Percentiles rank a stretch among this genome's conserved stretches.
phyloP scores from a whole-genome alignment of 2,888 invertebrate genomes.

The Agrilus cyanescens region DNA sequence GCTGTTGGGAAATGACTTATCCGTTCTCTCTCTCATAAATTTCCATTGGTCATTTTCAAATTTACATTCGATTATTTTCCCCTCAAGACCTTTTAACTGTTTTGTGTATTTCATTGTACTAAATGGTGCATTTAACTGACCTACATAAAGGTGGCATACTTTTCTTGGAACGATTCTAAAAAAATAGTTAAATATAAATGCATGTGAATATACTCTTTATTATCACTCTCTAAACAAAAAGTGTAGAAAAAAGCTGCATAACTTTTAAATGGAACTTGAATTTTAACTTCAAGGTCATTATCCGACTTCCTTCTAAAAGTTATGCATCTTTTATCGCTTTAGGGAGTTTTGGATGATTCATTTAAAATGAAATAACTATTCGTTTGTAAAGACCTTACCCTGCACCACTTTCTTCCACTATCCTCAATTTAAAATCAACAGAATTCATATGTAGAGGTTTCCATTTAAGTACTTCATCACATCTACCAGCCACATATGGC shows the following conservation, averaged over 20 bases:
- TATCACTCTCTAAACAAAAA: too few species aligned
- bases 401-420: conserved; percentile 55
- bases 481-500: conserved; percentile 75
- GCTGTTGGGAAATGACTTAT: conserved; percentile 93
- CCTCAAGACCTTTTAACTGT: conserved; percentile 64
- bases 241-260: too few species aligned
- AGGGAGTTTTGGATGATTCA: neutral
- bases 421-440: conserved; percentile 86
- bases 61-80: conserved; percentile 94
- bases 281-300: too few species aligned
- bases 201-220: conserved; percentile 5
- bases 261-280: too few species aligned
- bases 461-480: conserved; percentile 88
- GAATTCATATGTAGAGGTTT: conserved; percentile 91
- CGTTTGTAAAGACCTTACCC: conserved; percentile 47
- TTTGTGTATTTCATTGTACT: conserved; percentile 67
- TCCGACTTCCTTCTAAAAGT: too few species aligned
- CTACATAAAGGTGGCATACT: conserved; percentile 69
- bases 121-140: conserved; percentile 56
- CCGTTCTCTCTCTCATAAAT: conserved; percentile 90
- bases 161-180: conserved; percentile 55
- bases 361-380: conserved; percentile 4
- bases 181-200: conserved; percentile 12
- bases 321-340: neutral
- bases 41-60: conserved; percentile 73